Evolutionary conservation across 2,797 vertebrate species (phyloP).

Genomic region (Lophura swinhoii): DNA sequence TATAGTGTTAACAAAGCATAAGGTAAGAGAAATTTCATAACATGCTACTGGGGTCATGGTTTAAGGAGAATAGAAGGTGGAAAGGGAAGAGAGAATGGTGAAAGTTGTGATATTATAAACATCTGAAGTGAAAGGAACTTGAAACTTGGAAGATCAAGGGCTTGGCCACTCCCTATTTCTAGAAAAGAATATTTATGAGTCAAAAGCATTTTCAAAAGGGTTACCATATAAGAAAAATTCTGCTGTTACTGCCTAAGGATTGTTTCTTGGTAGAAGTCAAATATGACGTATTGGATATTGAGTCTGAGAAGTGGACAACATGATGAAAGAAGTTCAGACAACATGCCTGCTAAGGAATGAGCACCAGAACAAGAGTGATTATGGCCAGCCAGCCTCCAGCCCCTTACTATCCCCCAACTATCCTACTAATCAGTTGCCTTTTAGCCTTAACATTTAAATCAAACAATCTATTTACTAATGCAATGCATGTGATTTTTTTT

Average conservation of each 20-base stretch:
- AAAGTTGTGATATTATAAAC: not conserved
- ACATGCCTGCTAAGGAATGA: not conserved
- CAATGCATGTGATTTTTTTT: not conserved
- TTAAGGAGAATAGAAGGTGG: not conserved
- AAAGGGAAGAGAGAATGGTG: not conserved
- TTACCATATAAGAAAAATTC: not conserved
- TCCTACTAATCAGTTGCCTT: not conserved
- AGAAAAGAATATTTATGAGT: not conserved
- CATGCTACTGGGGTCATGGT: not conserved
- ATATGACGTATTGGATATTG: not conserved
- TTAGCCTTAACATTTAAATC: not conserved
- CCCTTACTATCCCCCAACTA: not conserved
- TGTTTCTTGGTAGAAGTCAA: not conserved
- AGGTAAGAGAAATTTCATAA: not conserved
- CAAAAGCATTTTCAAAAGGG: not conserved
- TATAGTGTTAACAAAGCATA: not conserved
- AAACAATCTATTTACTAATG: not conserved
- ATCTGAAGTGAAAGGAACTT: not conserved
- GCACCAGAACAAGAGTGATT: not conserved
- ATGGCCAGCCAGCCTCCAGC: not conserved
- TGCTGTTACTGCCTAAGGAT: not conserved
- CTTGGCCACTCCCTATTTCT: not conserved
- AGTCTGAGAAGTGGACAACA: not conserved
- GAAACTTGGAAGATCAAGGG: not conserved
- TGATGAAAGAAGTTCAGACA: not conserved